phyloP scores from a whole-genome alignment of 2,113 vertebrate species.

The Hirundichthys speculiger region DNA sequence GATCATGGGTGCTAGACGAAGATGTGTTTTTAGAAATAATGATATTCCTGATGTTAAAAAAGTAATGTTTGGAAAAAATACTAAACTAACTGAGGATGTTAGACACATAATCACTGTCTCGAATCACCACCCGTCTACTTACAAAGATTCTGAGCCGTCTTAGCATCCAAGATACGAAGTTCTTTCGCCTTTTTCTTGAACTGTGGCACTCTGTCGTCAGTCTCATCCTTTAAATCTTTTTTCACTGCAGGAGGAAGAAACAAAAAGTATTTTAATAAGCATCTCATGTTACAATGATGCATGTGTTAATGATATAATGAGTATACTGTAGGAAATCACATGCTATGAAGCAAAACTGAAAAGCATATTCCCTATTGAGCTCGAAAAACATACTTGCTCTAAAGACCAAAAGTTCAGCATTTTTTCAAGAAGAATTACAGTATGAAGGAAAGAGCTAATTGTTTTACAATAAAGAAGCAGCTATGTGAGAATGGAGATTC shows the following conservation, averaged over 20 bases:
- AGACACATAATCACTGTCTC: not conserved
- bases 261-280: constrained; percentile 31
- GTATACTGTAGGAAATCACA: no score
- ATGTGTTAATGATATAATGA: no score
- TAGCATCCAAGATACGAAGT: constrained; percentile 90
- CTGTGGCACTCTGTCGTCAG: constrained; percentile 82
- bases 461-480: constrained; percentile 17
- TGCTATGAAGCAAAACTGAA: no score
- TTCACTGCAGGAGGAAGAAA: constrained; percentile 78
- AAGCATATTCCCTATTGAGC: no score
- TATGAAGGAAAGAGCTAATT: constrained; percentile 5
- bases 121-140: constrained; percentile 69
- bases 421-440: constrained; percentile 21
- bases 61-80: no score
- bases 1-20: not conserved
- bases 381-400: constrained; percentile 15
- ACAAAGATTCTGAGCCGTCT: constrained; percentile 97
- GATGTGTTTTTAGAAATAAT: not conserved
- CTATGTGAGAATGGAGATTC: constrained; percentile 27
- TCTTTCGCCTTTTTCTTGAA: constrained; percentile 94
- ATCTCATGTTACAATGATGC: not conserved
- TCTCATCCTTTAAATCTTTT: constrained; percentile 83
- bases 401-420: constrained; percentile 18
- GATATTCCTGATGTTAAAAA: no score
- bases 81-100: not conserved